Percentiles rank a stretch among this genome's conserved stretches.
Evolutionary conservation across 2,797 vertebrate genomes (phyloP).

Genomic region (Brotula barbata): DNA sequence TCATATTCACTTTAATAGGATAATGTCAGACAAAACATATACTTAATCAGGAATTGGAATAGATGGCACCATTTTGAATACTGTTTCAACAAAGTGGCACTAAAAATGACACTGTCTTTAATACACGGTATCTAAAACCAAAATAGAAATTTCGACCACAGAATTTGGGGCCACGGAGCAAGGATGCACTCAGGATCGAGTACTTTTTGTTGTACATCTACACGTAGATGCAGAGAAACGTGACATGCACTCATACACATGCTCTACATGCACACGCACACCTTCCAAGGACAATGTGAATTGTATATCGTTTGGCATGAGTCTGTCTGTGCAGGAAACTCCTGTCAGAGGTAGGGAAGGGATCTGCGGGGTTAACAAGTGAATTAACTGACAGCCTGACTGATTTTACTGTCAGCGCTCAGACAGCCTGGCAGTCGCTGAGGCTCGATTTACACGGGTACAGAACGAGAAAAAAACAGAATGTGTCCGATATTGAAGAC

Average conservation of each 20-base stretch:
- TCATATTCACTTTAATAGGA: slow-evolving; percentile 70
- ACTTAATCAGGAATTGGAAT: slow-evolving; percentile 47
- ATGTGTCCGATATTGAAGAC: slow-evolving; percentile 9
- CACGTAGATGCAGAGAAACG: slow-evolving; percentile 5
- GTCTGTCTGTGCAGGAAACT: slow-evolving; percentile 30
- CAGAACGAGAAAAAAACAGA: slow-evolving; percentile 26
- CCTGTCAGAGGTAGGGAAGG: slow-evolving; percentile 53
- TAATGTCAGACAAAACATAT: slow-evolving; percentile 58
- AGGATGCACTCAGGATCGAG: background rate
- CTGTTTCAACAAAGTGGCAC: slow-evolving; percentile 28
- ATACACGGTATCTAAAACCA: slow-evolving; percentile 33
- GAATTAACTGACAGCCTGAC: slow-evolving; percentile 63
- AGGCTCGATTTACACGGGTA: slow-evolving; percentile 30
- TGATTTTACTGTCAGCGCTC: slow-evolving; percentile 50
- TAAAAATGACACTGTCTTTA: slow-evolving; percentile 28
- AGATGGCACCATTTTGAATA: slow-evolving; percentile 37
- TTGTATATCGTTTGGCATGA: slow-evolving; percentile 8
- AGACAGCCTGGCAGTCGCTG: slow-evolving; percentile 33
- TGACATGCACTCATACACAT: background rate
- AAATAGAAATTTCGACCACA: slow-evolving; percentile 35
- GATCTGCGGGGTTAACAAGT: slow-evolving; percentile 50
- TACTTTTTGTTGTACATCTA: slow-evolving; percentile 11
- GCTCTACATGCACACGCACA: background rate
- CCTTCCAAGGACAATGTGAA: slow-evolving; percentile 16
- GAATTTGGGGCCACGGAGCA: slow-evolving; percentile 19